Conservation (phyloP, 2,113 vertebrate species). For the Genyomyrus donnyi region DNA sequence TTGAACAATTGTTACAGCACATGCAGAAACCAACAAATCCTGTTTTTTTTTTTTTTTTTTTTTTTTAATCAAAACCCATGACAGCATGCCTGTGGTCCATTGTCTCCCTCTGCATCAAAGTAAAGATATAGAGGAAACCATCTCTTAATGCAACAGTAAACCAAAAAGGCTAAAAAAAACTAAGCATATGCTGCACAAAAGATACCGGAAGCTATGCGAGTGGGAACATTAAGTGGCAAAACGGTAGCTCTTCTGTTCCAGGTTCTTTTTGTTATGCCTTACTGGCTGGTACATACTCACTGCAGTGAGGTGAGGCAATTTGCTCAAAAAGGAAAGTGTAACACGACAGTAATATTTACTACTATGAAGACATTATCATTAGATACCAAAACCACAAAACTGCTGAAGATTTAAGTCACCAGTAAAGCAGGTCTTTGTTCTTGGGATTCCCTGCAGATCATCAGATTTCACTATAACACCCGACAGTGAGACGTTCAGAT, state of each 20-base stretch:
- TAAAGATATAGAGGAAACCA: not conserved
- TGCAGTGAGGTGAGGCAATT: not conserved
- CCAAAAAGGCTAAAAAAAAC: not conserved
- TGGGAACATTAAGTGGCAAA: not conserved
- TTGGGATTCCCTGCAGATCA: too few species aligned
- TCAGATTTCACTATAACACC: not conserved
- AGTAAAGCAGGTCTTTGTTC: not conserved
- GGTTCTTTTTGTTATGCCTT: not conserved
- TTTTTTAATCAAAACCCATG: not conserved
- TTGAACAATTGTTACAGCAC: not conserved
- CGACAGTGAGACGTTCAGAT: not conserved
- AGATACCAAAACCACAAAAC: not conserved
- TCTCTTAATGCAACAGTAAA: not conserved
- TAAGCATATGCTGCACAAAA: not conserved
- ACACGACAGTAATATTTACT: not conserved
- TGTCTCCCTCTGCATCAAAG: not conserved
- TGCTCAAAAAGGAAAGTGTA: not conserved
- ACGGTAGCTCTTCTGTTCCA: not conserved
- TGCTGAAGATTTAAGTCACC: not conserved
- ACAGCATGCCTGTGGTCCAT: not conserved
- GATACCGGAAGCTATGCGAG: not conserved
- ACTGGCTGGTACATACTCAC: not conserved
- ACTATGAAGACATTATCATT: not conserved
- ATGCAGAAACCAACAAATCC: not conserved
- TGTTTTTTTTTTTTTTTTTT: too few species aligned